Evolutionary conservation across 1,140 invertebrate species (phyloP).

Genomic region (Leptonema lineaticorne): DNA sequence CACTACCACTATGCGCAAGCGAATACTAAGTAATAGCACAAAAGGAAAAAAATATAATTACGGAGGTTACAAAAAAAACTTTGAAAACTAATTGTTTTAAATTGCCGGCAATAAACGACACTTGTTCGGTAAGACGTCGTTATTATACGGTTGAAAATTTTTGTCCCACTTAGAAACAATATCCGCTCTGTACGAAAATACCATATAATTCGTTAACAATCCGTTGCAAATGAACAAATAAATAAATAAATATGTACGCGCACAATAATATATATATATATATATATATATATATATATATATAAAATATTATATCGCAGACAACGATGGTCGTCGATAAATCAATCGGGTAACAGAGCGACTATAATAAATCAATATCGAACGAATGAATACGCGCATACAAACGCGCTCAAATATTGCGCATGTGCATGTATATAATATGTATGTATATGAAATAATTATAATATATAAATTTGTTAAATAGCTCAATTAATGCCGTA

Average conservation of each 20-base stretch:
- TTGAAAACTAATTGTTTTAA: conserved; percentile 11
- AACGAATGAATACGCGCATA: neutral
- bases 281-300: no score
- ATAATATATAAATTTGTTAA: no score
- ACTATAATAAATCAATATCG: neutral
- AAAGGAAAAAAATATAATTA: no score
- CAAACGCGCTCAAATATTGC: no score
- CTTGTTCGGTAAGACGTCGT: neutral
- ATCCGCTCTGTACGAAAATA: conserved; percentile 3
- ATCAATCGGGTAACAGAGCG: conserved; percentile 8
- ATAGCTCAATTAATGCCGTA: conserved; percentile 13
- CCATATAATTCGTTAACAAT: conserved; percentile 18
- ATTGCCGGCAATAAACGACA: conserved; percentile 8
- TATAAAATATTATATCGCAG: no score
- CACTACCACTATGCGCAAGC: neutral
- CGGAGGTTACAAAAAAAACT: no score
- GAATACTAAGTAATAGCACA: no score
- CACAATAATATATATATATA: no score
- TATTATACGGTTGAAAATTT: neutral
- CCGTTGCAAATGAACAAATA: neutral
- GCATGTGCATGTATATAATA: no score
- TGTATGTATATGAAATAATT: neutral
- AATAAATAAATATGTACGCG: no score
- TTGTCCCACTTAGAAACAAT: conserved; percentile 4
- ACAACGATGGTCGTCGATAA: conserved; percentile 1